phyloP scores from a whole-genome alignment of 2,113 vertebrate genomes.

The Caloenas nicobarica region DNA sequence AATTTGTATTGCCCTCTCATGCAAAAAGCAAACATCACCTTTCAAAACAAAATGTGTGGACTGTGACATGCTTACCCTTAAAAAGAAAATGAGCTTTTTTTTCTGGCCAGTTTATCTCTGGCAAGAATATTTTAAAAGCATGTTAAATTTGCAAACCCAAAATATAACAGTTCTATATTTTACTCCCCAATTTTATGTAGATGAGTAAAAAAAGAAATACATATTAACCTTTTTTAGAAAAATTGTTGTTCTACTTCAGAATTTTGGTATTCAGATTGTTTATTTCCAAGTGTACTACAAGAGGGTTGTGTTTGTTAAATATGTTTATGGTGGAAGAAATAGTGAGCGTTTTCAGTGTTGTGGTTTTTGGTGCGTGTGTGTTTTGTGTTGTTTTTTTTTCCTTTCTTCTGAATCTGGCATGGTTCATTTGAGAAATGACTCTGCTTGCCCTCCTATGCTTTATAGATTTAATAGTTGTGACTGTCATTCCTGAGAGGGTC shows the following conservation, averaged over 20 bases:
- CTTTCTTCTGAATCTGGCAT: neutral
- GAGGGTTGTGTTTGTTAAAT: neutral
- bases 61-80: neutral
- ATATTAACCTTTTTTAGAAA: neutral
- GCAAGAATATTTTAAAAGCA: neutral
- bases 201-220: neutral
- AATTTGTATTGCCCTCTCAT: neutral
- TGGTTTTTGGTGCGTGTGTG: neutral
- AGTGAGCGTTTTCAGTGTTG: too few species aligned
- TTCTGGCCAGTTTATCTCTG: neutral
- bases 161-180: neutral
- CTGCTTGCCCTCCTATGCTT: accelerated
- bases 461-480: neutral
- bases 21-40: neutral
- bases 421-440: neutral
- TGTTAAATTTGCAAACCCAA: neutral
- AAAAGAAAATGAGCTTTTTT: neutral
- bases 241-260: neutral
- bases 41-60: neutral
- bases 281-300: neutral
- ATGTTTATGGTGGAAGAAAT: neutral
- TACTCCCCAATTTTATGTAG: neutral
- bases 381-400: neutral
- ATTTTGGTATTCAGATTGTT: neutral
- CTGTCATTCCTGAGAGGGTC: neutral